Conservation (phyloP, 2,888 invertebrate species). For the Drosophila emarginata region DNA sequence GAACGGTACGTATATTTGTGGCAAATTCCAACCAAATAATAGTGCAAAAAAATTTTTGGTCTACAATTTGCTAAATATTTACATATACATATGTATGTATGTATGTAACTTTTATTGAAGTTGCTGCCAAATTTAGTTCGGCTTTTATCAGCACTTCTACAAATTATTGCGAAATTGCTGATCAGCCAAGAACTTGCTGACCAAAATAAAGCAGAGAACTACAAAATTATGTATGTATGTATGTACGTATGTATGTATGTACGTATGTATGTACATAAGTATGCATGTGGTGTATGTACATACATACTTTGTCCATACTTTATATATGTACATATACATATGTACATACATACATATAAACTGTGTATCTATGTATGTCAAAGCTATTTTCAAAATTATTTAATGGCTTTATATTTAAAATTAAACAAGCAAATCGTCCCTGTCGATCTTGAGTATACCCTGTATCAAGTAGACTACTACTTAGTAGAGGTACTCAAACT, state of each 20-base stretch:
- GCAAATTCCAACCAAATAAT: not conserved
- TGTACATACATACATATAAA: too few relatives aligned
- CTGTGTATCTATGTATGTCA: too few relatives aligned
- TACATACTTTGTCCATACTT: too few relatives aligned
- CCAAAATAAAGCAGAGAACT: slow-evolving; percentile 29
- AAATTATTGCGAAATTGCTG: slow-evolving; percentile 58
- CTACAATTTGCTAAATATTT: not conserved
- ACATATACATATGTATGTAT: too few relatives aligned
- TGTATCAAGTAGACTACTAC: too few relatives aligned
- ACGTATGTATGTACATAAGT: not conserved
- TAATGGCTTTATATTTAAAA: too few relatives aligned
- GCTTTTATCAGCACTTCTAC: slow-evolving; percentile 56
- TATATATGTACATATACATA: too few relatives aligned
- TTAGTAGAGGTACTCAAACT: too few relatives aligned
- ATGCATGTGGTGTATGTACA: not conserved
- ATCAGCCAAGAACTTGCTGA: slow-evolving; percentile 43
- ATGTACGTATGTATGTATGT: not conserved
- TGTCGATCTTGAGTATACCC: too few relatives aligned
- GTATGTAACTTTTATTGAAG: not conserved
- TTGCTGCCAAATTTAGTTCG: slow-evolving; percentile 18
- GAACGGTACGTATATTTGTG: slow-evolving; percentile 54
- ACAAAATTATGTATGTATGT: slow-evolving; percentile 29
- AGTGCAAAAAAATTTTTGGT: not conserved
- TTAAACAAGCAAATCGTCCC: too few relatives aligned
- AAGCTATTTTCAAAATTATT: too few relatives aligned